These are phyloP conservation scores for Heliconius hewitsoni DNA, from an alignment of 1,140 invertebrate genomes.

Conservation along the genomic window DNA sequence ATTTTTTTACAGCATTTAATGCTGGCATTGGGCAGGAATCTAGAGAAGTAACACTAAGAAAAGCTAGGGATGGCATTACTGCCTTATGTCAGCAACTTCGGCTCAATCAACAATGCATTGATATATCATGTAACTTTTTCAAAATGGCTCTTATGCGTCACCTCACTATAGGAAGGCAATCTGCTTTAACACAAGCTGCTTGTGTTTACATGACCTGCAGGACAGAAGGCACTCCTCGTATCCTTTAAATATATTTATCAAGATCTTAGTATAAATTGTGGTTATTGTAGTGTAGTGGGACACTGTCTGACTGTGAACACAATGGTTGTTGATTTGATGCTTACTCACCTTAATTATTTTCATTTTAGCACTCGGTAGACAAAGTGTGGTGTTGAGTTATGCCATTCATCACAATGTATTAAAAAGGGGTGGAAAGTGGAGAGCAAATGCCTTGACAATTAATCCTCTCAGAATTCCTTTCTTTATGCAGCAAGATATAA, in stretches of 20 bases:
- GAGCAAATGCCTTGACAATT: too few species aligned
- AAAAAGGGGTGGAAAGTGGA: too few species aligned
- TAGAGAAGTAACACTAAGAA: conserved; percentile 92
- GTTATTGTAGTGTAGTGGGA: neutral
- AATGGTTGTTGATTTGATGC: neutral
- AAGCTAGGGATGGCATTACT: conserved; percentile 92
- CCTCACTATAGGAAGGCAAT: conserved; percentile 94
- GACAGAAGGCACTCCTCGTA: conserved; percentile 96
- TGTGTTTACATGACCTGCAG: conserved; percentile 99
- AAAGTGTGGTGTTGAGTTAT: neutral
- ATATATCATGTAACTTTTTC: conserved; percentile 97
- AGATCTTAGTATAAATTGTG: too few species aligned
- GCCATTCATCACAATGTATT: too few species aligned
- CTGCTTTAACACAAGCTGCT: conserved; percentile 96
- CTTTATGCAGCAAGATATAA: too few species aligned
- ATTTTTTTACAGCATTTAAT: conserved; percentile 85
- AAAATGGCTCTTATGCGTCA: conserved; percentile 95
- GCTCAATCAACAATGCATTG: conserved; percentile 94
- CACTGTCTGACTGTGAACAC: neutral
- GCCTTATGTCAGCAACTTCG: conserved; percentile 89
- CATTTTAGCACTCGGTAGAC: neutral
- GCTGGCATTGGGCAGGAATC: conserved; percentile 92
- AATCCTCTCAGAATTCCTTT: too few species aligned
- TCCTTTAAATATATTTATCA: conserved; percentile 82
- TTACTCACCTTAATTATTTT: too few species aligned